Conservation (phyloP, 2,113 vertebrate species). For the Nyctibius bracteatus region DNA sequence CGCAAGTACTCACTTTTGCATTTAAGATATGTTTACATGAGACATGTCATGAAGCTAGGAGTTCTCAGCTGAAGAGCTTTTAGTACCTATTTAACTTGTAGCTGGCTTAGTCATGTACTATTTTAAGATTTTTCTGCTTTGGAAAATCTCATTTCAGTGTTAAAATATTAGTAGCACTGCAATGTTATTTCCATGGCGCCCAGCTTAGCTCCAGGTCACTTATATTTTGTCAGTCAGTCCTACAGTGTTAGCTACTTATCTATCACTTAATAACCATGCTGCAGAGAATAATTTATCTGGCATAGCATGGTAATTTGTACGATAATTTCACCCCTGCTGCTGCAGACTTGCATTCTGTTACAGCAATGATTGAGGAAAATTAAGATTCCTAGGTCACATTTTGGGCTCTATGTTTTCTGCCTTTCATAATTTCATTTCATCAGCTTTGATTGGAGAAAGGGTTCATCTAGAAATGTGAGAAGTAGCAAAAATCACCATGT, state of each 20-base stretch:
- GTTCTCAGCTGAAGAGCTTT: conserved; percentile 6
- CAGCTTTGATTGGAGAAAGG: conserved; percentile 43
- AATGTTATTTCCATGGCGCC: conserved; percentile 68
- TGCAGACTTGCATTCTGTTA: conserved; percentile 73
- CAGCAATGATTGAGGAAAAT: conserved; percentile 78
- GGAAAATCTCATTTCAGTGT: conserved; percentile 73
- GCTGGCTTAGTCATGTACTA: not conserved
- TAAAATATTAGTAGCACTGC: conserved; percentile 60
- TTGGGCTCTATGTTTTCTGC: conserved; percentile 68
- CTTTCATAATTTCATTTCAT: conserved; percentile 72
- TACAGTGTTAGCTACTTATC: conserved; percentile 82
- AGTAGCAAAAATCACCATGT: not conserved
- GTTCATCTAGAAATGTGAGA: conserved; percentile 50
- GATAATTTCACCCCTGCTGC: conserved; percentile 78
- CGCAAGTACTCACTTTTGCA: not conserved
- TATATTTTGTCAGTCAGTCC: conserved; percentile 79
- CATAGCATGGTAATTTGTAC: conserved; percentile 80
- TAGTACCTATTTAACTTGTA: not conserved
- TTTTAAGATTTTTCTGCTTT: conserved; percentile 62
- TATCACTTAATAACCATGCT: conserved; percentile 78
- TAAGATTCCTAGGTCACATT: conserved; percentile 78
- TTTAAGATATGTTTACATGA: not conserved
- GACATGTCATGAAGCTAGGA: not conserved
- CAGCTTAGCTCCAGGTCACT: conserved; percentile 77
- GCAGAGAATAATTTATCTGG: conserved; percentile 79